These are phyloP conservation scores for Caiman crocodilus DNA, from an alignment of 2,797 vertebrate species.

Conservation along the genomic window DNA sequence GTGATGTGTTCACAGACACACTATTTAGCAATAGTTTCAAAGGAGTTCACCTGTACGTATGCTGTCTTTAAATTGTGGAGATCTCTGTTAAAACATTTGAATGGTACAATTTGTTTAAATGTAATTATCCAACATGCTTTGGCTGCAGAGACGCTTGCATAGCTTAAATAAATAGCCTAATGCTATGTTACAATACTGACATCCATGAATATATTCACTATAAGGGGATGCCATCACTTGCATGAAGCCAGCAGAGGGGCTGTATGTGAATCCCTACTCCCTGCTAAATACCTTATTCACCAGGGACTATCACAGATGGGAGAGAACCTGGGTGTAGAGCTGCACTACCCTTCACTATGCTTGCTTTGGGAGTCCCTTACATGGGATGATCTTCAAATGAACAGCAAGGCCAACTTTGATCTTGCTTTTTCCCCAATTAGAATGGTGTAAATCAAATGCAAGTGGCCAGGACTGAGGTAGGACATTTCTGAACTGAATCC, in stretches of 20 bases:
- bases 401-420: background rate
- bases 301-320: fast-evolving
- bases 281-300: background rate
- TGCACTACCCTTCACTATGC: background rate
- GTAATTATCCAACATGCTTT: fast-evolving
- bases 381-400: background rate
- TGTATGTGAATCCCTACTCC: background rate
- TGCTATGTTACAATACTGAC: background rate
- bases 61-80: background rate
- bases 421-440: background rate
- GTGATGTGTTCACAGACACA: constrained; percentile 48
- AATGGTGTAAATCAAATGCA: background rate
- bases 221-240: background rate
- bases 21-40: constrained; percentile 51
- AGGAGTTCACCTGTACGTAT: background rate
- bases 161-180: background rate
- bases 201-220: background rate
- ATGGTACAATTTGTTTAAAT: background rate
- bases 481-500: background rate
- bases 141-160: background rate
- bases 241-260: background rate
- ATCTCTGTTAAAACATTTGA: background rate
- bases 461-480: background rate
- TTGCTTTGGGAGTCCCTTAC: background rate
- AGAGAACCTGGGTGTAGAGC: background rate